Evolutionary conservation across 2,113 vertebrate species (phyloP).

Genomic region (Lagopus muta): DNA sequence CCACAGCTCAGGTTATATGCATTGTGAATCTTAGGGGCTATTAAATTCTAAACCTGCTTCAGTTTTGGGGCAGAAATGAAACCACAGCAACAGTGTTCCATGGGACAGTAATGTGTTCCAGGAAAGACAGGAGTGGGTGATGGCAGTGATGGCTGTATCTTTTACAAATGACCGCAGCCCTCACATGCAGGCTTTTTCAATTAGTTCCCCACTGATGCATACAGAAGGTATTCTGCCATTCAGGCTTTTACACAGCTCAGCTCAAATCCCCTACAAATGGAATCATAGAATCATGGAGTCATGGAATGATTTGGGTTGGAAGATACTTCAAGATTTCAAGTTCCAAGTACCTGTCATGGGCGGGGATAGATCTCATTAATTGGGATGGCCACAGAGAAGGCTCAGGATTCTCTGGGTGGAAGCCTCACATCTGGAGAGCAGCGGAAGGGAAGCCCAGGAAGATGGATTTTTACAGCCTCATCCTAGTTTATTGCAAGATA

Average conservation of each 20-base stretch:
- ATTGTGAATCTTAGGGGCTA: background rate
- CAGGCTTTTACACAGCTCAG: background rate
- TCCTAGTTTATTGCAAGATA: background rate
- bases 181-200: background rate
- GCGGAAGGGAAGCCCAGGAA: background rate
- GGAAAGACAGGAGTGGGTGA: background rate
- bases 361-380: fast-evolving
- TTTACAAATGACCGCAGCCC: background rate
- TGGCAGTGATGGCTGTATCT: background rate
- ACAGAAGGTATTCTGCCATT: background rate
- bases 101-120: background rate
- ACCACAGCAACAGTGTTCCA: background rate
- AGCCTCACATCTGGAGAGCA: background rate
- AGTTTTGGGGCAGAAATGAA: background rate
- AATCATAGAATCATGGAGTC: background rate
- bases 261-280: background rate
- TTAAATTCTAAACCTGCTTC: background rate
- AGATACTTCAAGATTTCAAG: background rate
- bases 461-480: background rate
- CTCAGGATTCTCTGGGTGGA: background rate
- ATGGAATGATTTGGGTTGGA: background rate
- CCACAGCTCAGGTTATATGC: background rate
- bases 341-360: background rate
- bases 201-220: background rate
- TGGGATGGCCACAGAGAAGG: background rate